Evolutionary conservation across 2,888 invertebrate species (phyloP).

Genomic region (Euplagia quadripunctaria): DNA sequence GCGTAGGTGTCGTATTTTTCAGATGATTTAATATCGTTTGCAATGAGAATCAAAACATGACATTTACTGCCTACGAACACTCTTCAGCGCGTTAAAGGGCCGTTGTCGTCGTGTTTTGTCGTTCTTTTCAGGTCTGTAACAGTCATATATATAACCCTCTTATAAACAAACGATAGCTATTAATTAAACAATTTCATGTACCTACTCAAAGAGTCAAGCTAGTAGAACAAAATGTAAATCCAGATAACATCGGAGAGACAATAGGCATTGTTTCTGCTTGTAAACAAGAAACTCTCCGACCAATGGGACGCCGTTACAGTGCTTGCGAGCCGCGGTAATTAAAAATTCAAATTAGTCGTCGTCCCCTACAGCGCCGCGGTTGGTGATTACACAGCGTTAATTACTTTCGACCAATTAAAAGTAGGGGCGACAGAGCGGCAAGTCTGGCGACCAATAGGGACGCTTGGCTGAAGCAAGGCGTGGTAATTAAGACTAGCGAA

Average conservation of each 20-base stretch:
- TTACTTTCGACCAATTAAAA: slow-evolving; percentile 85
- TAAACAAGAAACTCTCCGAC: slow-evolving; percentile 67
- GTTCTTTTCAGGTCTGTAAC: not conserved
- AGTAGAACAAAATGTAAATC: slow-evolving; percentile 48
- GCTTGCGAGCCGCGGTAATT: slow-evolving; percentile 71
- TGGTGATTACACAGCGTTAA: slow-evolving; percentile 84
- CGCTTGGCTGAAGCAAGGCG: slow-evolving; percentile 81
- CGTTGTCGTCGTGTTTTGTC: not conserved
- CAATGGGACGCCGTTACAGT: slow-evolving; percentile 68
- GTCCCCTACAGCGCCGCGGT: slow-evolving; percentile 78
- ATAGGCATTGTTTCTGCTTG: slow-evolving; percentile 74
- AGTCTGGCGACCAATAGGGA: slow-evolving; percentile 72
- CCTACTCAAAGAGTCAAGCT: slow-evolving; percentile 35
- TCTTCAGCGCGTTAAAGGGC: not conserved
- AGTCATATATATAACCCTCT: not conserved
- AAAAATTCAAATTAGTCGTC: slow-evolving; percentile 85
- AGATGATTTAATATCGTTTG: not conserved
- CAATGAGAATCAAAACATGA: not conserved
- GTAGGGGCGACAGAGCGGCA: slow-evolving; percentile 73
- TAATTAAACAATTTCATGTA: not conserved
- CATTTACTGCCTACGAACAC: not conserved
- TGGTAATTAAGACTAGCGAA: slow-evolving; percentile 85
- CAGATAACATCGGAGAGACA: slow-evolving; percentile 65
- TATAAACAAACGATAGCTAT: not conserved
- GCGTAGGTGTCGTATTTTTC: not conserved